These are phyloP conservation scores for Drosophila prosaltans DNA, from an alignment of 1,140 invertebrate genomes.

Conservation along the genomic window DNA sequence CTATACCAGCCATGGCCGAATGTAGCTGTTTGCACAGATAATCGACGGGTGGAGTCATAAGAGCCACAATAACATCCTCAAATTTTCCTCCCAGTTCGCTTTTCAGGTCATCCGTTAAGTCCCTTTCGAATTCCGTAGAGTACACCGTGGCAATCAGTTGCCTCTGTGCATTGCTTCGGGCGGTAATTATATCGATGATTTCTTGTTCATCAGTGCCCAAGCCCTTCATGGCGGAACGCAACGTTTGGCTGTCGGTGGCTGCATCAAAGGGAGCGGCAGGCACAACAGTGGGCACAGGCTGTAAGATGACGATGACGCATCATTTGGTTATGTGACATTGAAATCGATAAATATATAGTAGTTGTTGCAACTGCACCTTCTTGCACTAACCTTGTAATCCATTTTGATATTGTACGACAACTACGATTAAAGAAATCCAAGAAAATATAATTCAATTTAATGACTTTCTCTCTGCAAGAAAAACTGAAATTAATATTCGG, in stretches of 20 bases:
- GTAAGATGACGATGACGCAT: constrained; percentile 31
- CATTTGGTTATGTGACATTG: constrained; percentile 15
- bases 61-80: constrained; percentile 89
- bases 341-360: constrained; percentile 44
- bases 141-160: constrained; percentile 88
- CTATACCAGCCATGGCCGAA: constrained; percentile 87
- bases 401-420: constrained; percentile 19
- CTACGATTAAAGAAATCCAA: too few relatives aligned
- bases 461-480: not conserved
- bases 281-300: constrained; percentile 86
- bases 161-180: constrained; percentile 87
- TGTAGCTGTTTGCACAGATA: constrained; percentile 89
- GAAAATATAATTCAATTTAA: not conserved
- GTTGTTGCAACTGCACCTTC: constrained; percentile 14
- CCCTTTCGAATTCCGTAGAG: constrained; percentile 89
- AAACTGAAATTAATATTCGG: not conserved
- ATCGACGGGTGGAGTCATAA: constrained; percentile 88
- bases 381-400: constrained; percentile 64
- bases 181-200: constrained; percentile 89
- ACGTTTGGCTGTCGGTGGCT: constrained; percentile 86
- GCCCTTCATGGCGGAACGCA: constrained; percentile 91
- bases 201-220: constrained; percentile 90
- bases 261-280: constrained; percentile 86
- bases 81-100: constrained; percentile 90
- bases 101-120: constrained; percentile 90